Conservation (phyloP, 2,113 vertebrate species). For the Strigops habroptila region DNA sequence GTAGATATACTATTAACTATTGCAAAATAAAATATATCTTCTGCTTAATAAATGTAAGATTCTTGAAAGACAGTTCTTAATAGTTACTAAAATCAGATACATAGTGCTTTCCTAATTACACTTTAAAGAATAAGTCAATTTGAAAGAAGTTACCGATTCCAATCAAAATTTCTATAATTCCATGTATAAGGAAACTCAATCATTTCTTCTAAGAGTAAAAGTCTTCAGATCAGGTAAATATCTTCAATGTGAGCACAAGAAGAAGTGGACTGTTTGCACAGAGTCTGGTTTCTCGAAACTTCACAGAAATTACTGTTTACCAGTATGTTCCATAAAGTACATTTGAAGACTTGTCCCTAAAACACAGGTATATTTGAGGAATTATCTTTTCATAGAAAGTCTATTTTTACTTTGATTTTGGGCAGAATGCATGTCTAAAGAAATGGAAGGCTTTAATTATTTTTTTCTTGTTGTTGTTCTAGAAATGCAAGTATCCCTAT, state of each 20-base stretch:
- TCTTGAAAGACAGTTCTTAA: background rate
- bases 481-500: background rate
- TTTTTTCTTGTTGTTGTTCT: background rate
- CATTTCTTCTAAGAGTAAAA: background rate
- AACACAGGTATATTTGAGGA: background rate
- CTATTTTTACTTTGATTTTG: background rate
- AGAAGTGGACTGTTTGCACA: background rate
- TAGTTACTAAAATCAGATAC: background rate
- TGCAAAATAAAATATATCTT: background rate
- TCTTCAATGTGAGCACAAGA: background rate
- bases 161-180: background rate
- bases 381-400: background rate
- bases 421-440: background rate
- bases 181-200: background rate
- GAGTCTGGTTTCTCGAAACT: background rate
- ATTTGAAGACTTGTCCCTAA: background rate
- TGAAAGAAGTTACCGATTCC: background rate
- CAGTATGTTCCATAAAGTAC: background rate
- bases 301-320: background rate
- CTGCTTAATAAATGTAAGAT: background rate
- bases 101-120: background rate
- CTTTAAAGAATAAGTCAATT: background rate
- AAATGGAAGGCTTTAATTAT: background rate
- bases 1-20: background rate
- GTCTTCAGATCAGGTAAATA: background rate